A percentile compares a stretch with the other conserved stretches of the same genome.
phyloP scores from a whole-genome alignment of 2,113 vertebrate species.

The Lophius piscatorius region DNA sequence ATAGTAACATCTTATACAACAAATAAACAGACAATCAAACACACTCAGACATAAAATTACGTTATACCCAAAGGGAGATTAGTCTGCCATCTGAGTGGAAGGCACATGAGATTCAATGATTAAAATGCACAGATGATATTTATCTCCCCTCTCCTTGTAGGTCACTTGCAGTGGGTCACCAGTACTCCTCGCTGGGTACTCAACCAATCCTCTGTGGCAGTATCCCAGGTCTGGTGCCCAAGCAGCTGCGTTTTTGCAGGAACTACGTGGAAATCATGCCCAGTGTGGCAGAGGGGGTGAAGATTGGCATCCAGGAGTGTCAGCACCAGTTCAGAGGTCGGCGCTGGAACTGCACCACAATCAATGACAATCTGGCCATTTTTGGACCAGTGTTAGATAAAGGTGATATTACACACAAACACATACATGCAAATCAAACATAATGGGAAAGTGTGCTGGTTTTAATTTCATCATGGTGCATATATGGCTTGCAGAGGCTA shows the following conservation, averaged over 20 bases:
- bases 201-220: constrained; percentile 93
- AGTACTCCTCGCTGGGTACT: constrained; percentile 90
- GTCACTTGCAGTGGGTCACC: constrained; percentile 94
- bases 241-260: constrained; percentile 96
- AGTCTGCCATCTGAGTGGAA: constrained; percentile 20
- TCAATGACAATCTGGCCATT: constrained; percentile 93
- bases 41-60: constrained; percentile 58
- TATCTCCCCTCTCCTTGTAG: constrained; percentile 66
- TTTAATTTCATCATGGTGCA: neutral
- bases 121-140: constrained; percentile 36
- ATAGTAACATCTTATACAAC: constrained; percentile 66
- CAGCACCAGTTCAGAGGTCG: constrained; percentile 96
- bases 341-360: constrained; percentile 96
- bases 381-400: constrained; percentile 96
- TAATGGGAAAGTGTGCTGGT: neutral
- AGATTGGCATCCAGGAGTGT: constrained; percentile 94
- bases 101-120: constrained; percentile 15
- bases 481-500: neutral
- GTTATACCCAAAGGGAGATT: constrained; percentile 30
- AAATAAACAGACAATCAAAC: constrained; percentile 57
- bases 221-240: constrained; percentile 95
- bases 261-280: constrained; percentile 99
- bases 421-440: neutral
- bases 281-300: constrained; percentile 94
- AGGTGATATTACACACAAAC: constrained; percentile 78